phyloP scores from a whole-genome alignment of 2,888 invertebrate genomes.

The Phorcus lineatus region DNA sequence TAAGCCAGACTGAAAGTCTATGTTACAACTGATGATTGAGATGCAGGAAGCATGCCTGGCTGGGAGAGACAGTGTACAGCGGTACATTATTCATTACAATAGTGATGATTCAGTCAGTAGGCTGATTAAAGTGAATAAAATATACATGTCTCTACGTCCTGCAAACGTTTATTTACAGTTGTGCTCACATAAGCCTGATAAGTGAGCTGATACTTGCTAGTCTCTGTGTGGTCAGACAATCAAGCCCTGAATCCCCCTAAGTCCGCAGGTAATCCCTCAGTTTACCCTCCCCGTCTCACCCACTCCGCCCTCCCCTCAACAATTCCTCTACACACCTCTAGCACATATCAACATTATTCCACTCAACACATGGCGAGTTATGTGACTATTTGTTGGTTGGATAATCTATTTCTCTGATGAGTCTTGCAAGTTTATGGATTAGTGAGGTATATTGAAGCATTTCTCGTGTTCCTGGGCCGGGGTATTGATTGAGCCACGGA shows the following conservation, averaged over 20 bases:
- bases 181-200: too few species aligned
- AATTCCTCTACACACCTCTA: background rate
- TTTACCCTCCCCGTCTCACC: background rate
- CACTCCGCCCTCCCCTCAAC: background rate
- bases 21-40: too few species aligned
- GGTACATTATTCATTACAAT: too few species aligned
- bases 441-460: background rate
- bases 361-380: background rate
- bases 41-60: too few species aligned
- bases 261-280: background rate
- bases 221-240: background rate
- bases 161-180: too few species aligned
- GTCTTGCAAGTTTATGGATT: background rate
- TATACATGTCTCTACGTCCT: too few species aligned
- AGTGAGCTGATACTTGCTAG: background rate
- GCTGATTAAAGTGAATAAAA: too few species aligned
- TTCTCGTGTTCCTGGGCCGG: background rate
- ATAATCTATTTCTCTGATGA: constrained; percentile 1
- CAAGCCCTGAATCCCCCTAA: background rate
- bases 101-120: too few species aligned
- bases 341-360: background rate
- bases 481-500: background rate
- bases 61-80: too few species aligned
- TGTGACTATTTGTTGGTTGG: constrained; percentile 2
- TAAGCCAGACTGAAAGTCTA: too few species aligned